phyloP scores from a whole-genome alignment of 2,113 vertebrate species.

The Chaetorhynchus papuensis region DNA sequence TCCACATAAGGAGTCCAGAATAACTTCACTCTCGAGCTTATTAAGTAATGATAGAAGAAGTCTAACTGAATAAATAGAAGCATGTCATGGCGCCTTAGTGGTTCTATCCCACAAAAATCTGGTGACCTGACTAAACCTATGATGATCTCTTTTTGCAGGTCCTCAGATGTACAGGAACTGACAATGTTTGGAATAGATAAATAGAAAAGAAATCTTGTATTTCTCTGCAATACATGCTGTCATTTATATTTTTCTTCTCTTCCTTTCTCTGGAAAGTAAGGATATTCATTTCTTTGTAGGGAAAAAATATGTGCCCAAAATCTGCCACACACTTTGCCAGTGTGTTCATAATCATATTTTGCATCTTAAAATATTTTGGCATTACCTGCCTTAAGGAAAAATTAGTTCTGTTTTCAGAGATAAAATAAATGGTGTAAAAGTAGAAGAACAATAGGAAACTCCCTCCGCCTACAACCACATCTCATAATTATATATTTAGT shows the following conservation, averaged over 20 bases:
- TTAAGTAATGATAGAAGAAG: neutral
- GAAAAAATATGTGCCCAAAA: neutral
- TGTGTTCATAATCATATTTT: neutral
- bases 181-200: neutral
- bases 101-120: neutral
- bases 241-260: neutral
- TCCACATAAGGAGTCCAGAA: neutral
- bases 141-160: neutral
- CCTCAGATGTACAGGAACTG: neutral
- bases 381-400: neutral
- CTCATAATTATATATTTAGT: neutral
- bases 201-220: neutral
- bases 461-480: neutral
- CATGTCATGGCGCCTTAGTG: neutral
- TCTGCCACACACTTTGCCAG: neutral
- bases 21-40: neutral
- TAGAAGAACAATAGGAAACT: neutral
- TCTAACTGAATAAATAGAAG: neutral
- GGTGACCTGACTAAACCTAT: neutral
- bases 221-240: neutral
- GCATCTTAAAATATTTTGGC: neutral
- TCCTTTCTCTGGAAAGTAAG: neutral
- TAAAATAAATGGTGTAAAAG: neutral
- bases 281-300: neutral
- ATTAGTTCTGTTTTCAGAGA: neutral